These are phyloP conservation scores for Montipora capricornis DNA, from an alignment of 64 coral and sea anemone genomes.

Conservation along the genomic window DNA sequence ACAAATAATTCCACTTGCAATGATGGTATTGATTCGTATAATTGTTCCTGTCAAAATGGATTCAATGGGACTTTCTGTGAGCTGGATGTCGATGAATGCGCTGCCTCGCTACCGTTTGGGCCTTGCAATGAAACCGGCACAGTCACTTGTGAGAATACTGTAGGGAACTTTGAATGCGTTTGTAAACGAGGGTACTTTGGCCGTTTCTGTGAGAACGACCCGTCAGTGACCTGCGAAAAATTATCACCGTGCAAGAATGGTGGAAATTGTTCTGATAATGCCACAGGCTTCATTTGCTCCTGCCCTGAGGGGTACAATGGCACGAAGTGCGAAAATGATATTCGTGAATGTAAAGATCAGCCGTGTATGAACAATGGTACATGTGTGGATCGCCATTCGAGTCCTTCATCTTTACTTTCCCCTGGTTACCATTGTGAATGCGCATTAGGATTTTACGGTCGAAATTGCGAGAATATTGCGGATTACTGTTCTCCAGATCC, in stretches of 20 bases:
- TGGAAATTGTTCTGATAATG: slow-evolving; percentile 78
- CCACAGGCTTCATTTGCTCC: slow-evolving; percentile 75
- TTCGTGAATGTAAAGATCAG: slow-evolving; percentile 58
- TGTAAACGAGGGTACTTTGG: slow-evolving; percentile 80
- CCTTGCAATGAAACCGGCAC: slow-evolving; percentile 67
- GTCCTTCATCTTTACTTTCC: slow-evolving; percentile 11
- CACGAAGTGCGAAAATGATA: slow-evolving; percentile 68
- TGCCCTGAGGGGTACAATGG: slow-evolving; percentile 76
- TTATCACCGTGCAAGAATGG: slow-evolving; percentile 63
- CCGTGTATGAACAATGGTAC: slow-evolving; percentile 81
- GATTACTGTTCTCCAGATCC: slow-evolving; percentile 57
- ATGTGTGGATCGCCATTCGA: slow-evolving; percentile 80
- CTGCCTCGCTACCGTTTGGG: not conserved
- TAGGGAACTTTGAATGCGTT: slow-evolving; percentile 66
- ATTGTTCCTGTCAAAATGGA: slow-evolving; percentile 76
- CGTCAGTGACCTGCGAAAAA: slow-evolving; percentile 54
- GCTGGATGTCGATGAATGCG: slow-evolving; percentile 79
- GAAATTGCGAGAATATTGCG: slow-evolving; percentile 57
- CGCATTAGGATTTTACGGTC: slow-evolving; percentile 52
- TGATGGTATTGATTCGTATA: slow-evolving; percentile 72
- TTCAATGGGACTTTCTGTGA: slow-evolving; percentile 87
- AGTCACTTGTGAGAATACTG: slow-evolving; percentile 60
- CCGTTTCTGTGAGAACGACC: slow-evolving; percentile 67
- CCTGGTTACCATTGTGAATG: slow-evolving; percentile 74
- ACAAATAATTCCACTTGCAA: slow-evolving; percentile 82